Base-by-base conservation (phyloP, 2,888 invertebrate genomes). In the Carpatolechia fugitivella region DNA sequence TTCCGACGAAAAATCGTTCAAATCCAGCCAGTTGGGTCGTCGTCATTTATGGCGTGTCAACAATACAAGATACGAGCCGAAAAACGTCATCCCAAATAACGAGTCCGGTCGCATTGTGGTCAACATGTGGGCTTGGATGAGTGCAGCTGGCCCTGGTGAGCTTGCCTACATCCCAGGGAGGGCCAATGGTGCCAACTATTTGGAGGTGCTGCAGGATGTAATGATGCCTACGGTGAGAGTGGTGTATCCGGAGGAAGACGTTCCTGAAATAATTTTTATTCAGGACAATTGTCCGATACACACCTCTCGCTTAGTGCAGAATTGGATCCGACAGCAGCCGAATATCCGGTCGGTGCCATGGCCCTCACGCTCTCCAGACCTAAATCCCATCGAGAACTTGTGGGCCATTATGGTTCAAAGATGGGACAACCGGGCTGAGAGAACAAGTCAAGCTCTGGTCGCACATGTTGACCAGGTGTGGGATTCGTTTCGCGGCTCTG, bases 21-120 rank as follows among this genome's bases (percentile, higher is more conserved):
- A 56, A 11, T 59, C 61, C 0, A 59, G 57, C 33, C 35, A 60
- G 14, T 1, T 36, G 1, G 60, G 62, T 40, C 60, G 58, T 55
- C 60, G 52, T 54, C 44, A 59, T 38, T 54, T 60, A 58, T 59
- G 60, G 63, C 58, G 63, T 55, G 56, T 57, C 41, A 51, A 59
- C 31, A 60, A 57, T 51, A 52, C 55, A 0, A 29, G 60, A 30
- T 60, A 57, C 30, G 56, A 59, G 24, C 52, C 40, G n/a, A 14
- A 31, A 20, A 57, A 59, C n/a, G 54, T 56, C 1, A 5, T 46
- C 24, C 41, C 52, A 0, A 46, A 55, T n/a, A 16, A 13, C 3
- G 40, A 52, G 16, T 40, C 52, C 1, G 52, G 52, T 1, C 29
- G 52, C 1, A 30, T 56, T 6, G 24, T 35, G 24, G 56, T 57